A percentile compares a stretch with the other conserved stretches of the same genome.
phyloP scores from a whole-genome alignment of 2,797 vertebrate species.

The Alectoris magna region DNA sequence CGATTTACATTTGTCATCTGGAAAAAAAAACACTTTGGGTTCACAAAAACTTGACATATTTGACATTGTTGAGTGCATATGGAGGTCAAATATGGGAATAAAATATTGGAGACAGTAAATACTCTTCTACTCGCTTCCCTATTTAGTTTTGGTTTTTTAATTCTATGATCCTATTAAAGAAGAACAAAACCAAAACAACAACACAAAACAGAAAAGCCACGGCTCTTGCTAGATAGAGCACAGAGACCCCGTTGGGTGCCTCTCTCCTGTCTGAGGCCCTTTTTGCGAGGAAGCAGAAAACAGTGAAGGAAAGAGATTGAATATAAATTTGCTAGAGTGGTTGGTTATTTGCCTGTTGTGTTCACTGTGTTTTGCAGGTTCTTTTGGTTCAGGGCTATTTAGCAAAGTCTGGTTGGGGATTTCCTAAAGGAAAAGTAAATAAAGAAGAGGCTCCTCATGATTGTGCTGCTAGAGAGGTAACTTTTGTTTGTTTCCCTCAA shows the following conservation, averaged over 20 bases:
- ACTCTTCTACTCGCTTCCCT: background rate
- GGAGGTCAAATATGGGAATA: background rate
- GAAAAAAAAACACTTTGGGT: background rate
- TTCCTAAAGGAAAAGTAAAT: slow-evolving; percentile 99
- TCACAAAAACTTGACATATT: background rate
- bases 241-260: background rate
- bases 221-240: background rate
- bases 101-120: background rate
- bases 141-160: background rate
- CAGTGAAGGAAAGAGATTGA: background rate
- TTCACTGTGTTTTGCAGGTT: slow-evolving; percentile 79
- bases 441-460: slow-evolving; percentile 97
- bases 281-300: background rate
- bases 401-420: slow-evolving; percentile 98
- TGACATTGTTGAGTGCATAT: background rate
- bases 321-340: background rate
- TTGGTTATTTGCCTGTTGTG: background rate
- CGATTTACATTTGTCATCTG: background rate
- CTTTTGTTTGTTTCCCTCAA: background rate
- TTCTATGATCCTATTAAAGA: background rate
- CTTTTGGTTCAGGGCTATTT: slow-evolving; percentile 97
- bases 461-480: slow-evolving; percentile 95
- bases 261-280: background rate
- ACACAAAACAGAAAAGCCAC: accelerated
- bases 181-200: background rate